These are phyloP conservation scores for Dicyrtoma fusca DNA, from an alignment of 2,888 invertebrate genomes.

Conservation along the genomic window DNA sequence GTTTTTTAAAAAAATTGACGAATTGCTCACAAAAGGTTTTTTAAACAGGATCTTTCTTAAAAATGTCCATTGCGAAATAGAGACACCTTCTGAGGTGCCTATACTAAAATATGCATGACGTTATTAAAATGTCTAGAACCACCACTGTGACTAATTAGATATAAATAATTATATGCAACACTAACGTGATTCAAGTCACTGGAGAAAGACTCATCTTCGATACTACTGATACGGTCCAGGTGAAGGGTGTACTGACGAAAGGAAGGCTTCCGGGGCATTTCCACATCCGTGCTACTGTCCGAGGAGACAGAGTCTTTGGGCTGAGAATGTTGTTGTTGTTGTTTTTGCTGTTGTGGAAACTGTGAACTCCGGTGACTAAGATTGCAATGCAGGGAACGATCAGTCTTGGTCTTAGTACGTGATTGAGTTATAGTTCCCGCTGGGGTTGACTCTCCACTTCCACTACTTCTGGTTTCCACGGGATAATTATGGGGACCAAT, in stretches of 20 bases:
- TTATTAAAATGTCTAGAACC: too few species aligned
- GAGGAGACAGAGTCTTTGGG: slow-evolving; percentile 16
- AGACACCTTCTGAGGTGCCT: too few species aligned
- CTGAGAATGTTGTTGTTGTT: not conserved
- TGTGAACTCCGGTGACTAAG: not conserved
- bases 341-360: not conserved
- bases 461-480: slow-evolving; percentile 49
- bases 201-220: slow-evolving; percentile 55
- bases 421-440: slow-evolving; percentile 48
- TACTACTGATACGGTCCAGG: slow-evolving; percentile 53
- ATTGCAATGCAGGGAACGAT: slow-evolving; percentile 25
- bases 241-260: slow-evolving; percentile 53
- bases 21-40: too few species aligned
- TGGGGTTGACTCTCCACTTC: slow-evolving; percentile 56
- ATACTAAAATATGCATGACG: too few species aligned
- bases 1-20: too few species aligned
- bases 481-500: slow-evolving; percentile 27
- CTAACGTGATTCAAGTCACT: slow-evolving; percentile 54
- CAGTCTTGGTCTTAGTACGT: slow-evolving; percentile 48
- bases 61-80: too few species aligned
- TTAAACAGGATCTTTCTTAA: too few species aligned
- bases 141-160: too few species aligned
- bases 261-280: slow-evolving; percentile 16
- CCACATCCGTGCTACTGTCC: not conserved
- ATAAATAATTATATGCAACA: too few species aligned